phyloP scores from a whole-genome alignment of 2,888 invertebrate genomes.

The Calameuta filiformis region DNA sequence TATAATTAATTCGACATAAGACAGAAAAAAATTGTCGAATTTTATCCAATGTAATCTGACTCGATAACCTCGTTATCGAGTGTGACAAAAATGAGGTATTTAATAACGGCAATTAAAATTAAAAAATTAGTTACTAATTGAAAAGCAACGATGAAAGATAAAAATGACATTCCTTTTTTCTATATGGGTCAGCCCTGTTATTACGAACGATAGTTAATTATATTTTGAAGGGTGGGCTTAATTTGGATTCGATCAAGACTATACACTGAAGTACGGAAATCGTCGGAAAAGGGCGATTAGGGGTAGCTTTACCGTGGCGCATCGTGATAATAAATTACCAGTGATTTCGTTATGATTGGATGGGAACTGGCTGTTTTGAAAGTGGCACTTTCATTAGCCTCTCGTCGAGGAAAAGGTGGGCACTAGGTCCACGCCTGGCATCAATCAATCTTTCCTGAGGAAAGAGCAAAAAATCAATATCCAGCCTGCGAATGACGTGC shows the following conservation, averaged over 20 bases:
- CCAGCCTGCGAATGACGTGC: conserved; percentile 12
- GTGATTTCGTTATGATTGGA: conserved; percentile 2
- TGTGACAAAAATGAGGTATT: neutral
- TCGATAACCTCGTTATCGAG: neutral
- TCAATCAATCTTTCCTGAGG: conserved; percentile 17
- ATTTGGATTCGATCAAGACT: neutral
- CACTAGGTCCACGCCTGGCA: conserved; percentile 4
- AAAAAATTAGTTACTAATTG: neutral
- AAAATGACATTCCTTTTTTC: neutral
- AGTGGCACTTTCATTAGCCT: conserved; percentile 9
- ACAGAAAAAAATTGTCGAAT: neutral
- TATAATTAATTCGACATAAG: neutral
- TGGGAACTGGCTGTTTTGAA: conserved; percentile 8
- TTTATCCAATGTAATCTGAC: neutral
- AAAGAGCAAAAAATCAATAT: conserved; percentile 19
- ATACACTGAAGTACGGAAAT: neutral
- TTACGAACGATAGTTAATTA: neutral
- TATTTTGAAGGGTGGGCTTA: neutral
- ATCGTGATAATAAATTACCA: neutral
- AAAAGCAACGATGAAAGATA: neutral
- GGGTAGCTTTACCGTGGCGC: neutral
- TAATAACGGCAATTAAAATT: neutral
- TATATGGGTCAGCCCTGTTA: neutral
- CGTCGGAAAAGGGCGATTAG: neutral
- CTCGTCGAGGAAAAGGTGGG: neutral